Evolutionary conservation across 2,888 invertebrate genomes (phyloP), one percentile per base, ranked within the genome.

Genomic region (Habrosyne pyritoides): DNA sequence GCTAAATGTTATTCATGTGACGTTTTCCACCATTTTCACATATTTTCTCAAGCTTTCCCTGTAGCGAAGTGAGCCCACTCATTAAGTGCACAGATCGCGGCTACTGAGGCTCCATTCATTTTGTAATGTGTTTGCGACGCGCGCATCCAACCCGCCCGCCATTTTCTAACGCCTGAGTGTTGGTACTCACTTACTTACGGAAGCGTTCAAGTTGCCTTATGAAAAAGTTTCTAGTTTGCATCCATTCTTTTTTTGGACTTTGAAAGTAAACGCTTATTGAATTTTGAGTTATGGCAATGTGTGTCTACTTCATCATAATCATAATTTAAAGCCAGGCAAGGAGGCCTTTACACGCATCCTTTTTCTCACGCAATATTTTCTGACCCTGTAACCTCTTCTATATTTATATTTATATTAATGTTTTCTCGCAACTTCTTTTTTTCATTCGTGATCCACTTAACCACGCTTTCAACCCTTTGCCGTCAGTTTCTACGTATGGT

Each of bases 131-230:
- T 66, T 66, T 54, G 14, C 49, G 52, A 46, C 52, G 54, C 49
- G 54, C 54, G 54, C 54, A 54, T 36, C 49, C 53, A 36, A 52
- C 49, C 55, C 36, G 55, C 57, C 42, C 67, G 69, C 67, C 69
- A 64, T 67, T 59, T 66, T 64, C 59, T 66, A 58, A 64, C 60
- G 56, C 56, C 57, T 52, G 57, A 66, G 66, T 64, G 69, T 67
- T 66, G 62, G 62, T 60, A 61, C 64, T 42, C 42, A 59, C 52
- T 60, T 64, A 55, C 54, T 60, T 63, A 59, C 57, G 60, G 64
- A 67, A 59, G 59, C 64, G 63, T 66, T 67, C 61, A 62, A 59
- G 56, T 61, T 59, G 42, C 54, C 58, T 50, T 28, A 50, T 50
- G n/a, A 50, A 50, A 28, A 48, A 30, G 18, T 21, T 22, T 53